A percentile compares a stretch with the other conserved stretches of the same genome.
These are phyloP conservation scores for Cryptoblepharus egeriae DNA, from an alignment of 2,797 vertebrate species.

Conservation along the genomic window DNA sequence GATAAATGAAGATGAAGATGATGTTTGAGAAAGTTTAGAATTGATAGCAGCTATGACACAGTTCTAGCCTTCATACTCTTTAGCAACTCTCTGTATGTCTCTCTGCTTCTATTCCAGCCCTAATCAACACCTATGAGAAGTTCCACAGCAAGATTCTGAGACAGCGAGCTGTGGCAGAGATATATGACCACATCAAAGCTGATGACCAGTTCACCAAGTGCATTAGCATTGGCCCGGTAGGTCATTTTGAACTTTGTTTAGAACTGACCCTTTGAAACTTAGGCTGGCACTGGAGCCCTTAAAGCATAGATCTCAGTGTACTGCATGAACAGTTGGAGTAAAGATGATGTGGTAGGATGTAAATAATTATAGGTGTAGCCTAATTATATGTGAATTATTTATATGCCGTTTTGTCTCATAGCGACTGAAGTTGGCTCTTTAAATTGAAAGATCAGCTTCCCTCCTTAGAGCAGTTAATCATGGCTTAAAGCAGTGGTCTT, in stretches of 20 bases:
- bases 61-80: not conserved
- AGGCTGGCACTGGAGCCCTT: no score
- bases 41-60: not conserved
- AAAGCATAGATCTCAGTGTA: no score
- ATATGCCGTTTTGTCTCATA: no score
- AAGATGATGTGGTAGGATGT: no score
- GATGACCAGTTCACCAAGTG: slow-evolving; percentile 93
- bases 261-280: no score
- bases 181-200: slow-evolving; percentile 90
- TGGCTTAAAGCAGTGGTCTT: no score
- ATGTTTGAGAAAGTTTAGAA: not conserved
- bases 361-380: no score
- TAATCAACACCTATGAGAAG: slow-evolving; percentile 89
- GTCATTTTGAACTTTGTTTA: slow-evolving; percentile 5
- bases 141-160: slow-evolving; percentile 85
- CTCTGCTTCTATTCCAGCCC: slow-evolving; percentile 63
- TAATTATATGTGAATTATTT: no score
- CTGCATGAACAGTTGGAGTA: no score
- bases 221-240: slow-evolving; percentile 94
- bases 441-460: no score
- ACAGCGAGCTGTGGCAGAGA: slow-evolving; percentile 76
- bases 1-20: not conserved
- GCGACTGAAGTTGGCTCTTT: no score
- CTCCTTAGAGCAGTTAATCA: no score
- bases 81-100: not conserved